Conservation (phyloP, 2,113 vertebrate species). For the Sphyrna mokarran region DNA sequence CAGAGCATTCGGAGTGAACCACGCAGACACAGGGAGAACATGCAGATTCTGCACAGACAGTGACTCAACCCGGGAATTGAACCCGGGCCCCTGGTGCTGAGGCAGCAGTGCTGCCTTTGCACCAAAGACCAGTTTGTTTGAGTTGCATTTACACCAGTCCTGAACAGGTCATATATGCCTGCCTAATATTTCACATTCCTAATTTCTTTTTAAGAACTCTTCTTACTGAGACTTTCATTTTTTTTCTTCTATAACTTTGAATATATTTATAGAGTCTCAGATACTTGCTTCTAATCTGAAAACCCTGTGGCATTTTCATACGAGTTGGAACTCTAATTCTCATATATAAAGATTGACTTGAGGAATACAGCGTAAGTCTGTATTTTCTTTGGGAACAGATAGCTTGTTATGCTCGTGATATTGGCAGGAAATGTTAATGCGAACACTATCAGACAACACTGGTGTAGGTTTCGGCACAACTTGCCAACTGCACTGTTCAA, state of each 20-base stretch:
- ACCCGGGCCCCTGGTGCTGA: no score
- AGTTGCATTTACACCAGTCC: neutral
- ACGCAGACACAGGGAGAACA: no score
- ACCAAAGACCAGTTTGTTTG: neutral
- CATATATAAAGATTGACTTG: neutral
- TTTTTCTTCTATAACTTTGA: neutral
- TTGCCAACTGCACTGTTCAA: neutral
- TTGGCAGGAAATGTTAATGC: neutral
- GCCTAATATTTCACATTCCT: neutral
- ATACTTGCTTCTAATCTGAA: neutral
- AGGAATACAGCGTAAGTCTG: neutral
- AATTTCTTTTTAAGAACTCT: neutral
- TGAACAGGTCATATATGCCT: neutral
- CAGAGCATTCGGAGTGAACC: no score
- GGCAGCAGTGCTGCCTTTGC: neutral
- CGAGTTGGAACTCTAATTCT: neutral
- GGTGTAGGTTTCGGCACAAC: neutral
- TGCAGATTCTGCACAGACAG: no score
- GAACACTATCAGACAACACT: neutral
- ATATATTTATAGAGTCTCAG: neutral
- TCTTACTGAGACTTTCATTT: neutral
- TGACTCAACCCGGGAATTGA: no score
- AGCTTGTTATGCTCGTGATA: neutral
- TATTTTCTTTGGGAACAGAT: neutral
- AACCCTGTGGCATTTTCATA: neutral